These are phyloP conservation scores for Lethrus apterus DNA, from an alignment of 1,140 invertebrate species.

Conservation along the genomic window DNA sequence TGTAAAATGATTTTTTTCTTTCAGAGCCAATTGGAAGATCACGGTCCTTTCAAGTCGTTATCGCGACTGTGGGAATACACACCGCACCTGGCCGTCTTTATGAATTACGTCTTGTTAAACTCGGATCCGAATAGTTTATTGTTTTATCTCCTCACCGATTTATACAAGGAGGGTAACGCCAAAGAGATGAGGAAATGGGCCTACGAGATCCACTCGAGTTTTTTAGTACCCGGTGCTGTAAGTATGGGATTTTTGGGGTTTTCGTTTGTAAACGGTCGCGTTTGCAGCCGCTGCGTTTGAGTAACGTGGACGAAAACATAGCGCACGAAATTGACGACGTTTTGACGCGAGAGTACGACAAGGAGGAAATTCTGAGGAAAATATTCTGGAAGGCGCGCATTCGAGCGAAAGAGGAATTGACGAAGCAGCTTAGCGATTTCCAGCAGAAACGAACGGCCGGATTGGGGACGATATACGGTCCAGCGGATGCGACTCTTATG, in stretches of 20 bases:
- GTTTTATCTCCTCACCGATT: slow-evolving; percentile 81
- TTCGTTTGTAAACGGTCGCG: background rate
- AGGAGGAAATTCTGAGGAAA: slow-evolving; percentile 80
- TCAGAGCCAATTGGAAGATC: slow-evolving; percentile 62
- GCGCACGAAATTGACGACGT: slow-evolving; percentile 83
- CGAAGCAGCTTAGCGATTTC: slow-evolving; percentile 82
- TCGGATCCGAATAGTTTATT: slow-evolving; percentile 77
- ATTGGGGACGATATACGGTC: slow-evolving; percentile 83
- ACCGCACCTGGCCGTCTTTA: slow-evolving; percentile 80
- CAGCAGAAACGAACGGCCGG: slow-evolving; percentile 83
- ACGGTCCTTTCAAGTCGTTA: slow-evolving; percentile 72
- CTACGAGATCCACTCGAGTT: slow-evolving; percentile 96
- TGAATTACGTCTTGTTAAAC: slow-evolving; percentile 82
- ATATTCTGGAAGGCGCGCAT: slow-evolving; percentile 82
- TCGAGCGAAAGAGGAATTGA: slow-evolving; percentile 78
- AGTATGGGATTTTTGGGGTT: slow-evolving; percentile 29
- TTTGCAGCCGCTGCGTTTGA: slow-evolving; percentile 71
- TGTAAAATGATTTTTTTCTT: slow-evolving; percentile 16
- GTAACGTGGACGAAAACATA: slow-evolving; percentile 77
- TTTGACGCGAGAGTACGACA: slow-evolving; percentile 71
- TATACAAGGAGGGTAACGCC: slow-evolving; percentile 74
- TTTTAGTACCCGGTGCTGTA: slow-evolving; percentile 82
- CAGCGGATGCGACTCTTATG: slow-evolving; percentile 70
- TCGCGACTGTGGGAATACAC: slow-evolving; percentile 57
- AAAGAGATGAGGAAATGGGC: slow-evolving; percentile 94